Base-by-base conservation (phyloP, 2,888 invertebrate species). In the Empis livida region DNA sequence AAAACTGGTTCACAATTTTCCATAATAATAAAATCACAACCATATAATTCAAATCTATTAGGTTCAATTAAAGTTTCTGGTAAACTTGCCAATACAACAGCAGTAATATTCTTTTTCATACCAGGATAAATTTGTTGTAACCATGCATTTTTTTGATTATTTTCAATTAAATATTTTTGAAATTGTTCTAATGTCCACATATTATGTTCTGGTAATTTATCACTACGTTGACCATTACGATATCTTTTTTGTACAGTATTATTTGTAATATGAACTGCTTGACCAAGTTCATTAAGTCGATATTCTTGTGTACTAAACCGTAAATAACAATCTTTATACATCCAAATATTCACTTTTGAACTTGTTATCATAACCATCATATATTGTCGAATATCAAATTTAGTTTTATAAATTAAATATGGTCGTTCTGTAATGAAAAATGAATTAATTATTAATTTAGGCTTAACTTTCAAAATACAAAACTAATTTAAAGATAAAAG, bases 331-430 rank as follows among this genome's bases (percentile, higher is more conserved):
- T 88, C 80, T 57, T 76, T 82, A 67, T 91, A 93, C 70, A 89
- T 80, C 88, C 90, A 93, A 58, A 93, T 79, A 1, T 82, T 81
- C 43, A 92, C 71, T 0, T 86, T 86, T 55, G 76, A 77, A 55
- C 80, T 82, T 37, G 85, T 53, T 10, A 67, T 87, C 1, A 90
- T 82, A 4, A 67, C 48, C 45, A 93, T 68, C 66, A 90, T 91
- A 78, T 91, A 93, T 67, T 90, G 88, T 10, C 92, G 77, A 52
- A 93, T 89, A 61, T 93, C 92, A 63, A 93, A 93, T 71, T 93
- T 93, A 1, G 90, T 90, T 51, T 83, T 80, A 63, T 87, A 77
- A 38, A 93, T 79, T 41, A 93, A 67, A 41, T 90, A 65, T 1
- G 92, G 92, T 42, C 82, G 79, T 70, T 89, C 88, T 86, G 8